phyloP scores from a whole-genome alignment of 1,140 invertebrate genomes.

The Bathynomus jamesi region DNA sequence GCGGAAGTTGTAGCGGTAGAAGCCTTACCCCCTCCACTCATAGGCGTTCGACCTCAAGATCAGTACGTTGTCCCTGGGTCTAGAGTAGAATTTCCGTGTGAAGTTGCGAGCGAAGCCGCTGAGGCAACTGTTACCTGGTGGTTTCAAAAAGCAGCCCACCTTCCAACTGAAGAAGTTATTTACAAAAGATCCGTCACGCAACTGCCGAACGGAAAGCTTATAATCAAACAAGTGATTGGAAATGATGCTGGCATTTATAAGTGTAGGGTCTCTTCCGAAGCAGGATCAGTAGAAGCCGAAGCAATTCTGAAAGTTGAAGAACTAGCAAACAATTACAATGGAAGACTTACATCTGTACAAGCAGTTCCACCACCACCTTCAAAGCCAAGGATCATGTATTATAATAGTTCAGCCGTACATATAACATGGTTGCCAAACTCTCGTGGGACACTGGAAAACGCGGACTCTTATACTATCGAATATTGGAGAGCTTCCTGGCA shows the following conservation, averaged over 20 bases:
- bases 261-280: conserved; percentile 68
- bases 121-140: conserved; percentile 19
- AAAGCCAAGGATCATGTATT: conserved; percentile 20
- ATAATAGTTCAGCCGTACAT: conserved; percentile 66
- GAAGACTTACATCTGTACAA: not conserved
- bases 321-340: not conserved
- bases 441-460: conserved; percentile 5
- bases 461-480: conserved; percentile 26
- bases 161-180: conserved; percentile 17
- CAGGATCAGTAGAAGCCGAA: conserved; percentile 48
- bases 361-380: conserved; percentile 24
- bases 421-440: conserved; percentile 65
- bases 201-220: conserved; percentile 22
- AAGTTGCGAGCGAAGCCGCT: conserved; percentile 29
- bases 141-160: conserved; percentile 25
- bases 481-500: conserved; percentile 29
- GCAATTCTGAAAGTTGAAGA: conserved; percentile 18
- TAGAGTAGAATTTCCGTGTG: conserved; percentile 23
- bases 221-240: conserved; percentile 17
- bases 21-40: conserved; percentile 24
- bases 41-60: conserved; percentile 29
- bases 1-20: conserved; percentile 26
- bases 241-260: conserved; percentile 68
- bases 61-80: conserved; percentile 14
- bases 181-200: conserved; percentile 12